phyloP scores from a whole-genome alignment of 2,797 vertebrate genomes.

The Siniperca obscura region DNA sequence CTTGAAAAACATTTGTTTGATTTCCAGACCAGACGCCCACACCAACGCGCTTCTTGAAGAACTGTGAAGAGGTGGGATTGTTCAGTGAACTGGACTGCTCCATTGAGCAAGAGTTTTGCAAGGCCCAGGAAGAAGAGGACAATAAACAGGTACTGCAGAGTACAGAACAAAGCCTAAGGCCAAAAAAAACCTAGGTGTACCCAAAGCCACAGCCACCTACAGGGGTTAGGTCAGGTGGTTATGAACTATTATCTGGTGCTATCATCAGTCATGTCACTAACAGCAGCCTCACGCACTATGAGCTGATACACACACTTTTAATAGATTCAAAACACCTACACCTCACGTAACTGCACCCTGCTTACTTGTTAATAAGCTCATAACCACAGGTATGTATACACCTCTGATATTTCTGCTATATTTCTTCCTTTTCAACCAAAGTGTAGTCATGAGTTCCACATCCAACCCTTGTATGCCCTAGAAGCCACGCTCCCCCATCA shows the following conservation, averaged over 20 bases:
- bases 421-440: constrained; percentile 15
- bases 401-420: background rate
- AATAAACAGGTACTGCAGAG: constrained; percentile 91
- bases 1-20: constrained; percentile 17
- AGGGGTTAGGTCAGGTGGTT: constrained; percentile 42
- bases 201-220: constrained; percentile 47
- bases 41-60: constrained; percentile 98
- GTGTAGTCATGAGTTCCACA: constrained; percentile 6
- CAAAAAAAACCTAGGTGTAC: constrained; percentile 37
- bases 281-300: constrained; percentile 22
- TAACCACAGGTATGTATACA: constrained; percentile 30
- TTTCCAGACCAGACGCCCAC: constrained; percentile 97
- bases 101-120: constrained; percentile 97
- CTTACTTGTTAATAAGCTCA: constrained; percentile 21
- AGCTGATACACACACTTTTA: constrained; percentile 38
- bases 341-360: constrained; percentile 31
- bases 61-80: constrained; percentile 98
- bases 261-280: constrained; percentile 54
- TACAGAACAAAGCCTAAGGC: constrained; percentile 10
- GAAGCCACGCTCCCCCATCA: constrained; percentile 2
- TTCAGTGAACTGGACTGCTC: constrained; percentile 98
- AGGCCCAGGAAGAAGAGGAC: constrained; percentile 97
- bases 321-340: constrained; percentile 40
- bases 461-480: background rate
- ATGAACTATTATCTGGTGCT: constrained; percentile 49